A percentile compares a stretch with the other conserved stretches of the same genome.
These are phyloP conservation scores for Coelopa frigida DNA, from an alignment of 1,140 invertebrate genomes.

Conservation along the genomic window DNA sequence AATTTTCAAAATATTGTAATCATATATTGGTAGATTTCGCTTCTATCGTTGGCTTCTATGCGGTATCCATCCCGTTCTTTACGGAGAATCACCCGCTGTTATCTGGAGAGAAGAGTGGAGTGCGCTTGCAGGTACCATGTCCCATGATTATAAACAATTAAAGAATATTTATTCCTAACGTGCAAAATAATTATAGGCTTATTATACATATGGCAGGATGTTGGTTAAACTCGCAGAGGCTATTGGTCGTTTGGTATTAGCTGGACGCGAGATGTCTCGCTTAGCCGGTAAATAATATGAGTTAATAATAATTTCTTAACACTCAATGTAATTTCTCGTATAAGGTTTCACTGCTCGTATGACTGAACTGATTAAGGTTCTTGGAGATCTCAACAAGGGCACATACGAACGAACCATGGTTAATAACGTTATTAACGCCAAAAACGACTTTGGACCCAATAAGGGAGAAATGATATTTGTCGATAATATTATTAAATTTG, in stretches of 20 bases:
- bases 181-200: slow-evolving; percentile 56
- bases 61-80: slow-evolving; percentile 92
- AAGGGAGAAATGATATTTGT: slow-evolving; percentile 73
- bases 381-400: slow-evolving; percentile 80
- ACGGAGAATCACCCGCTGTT: slow-evolving; percentile 59
- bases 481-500: slow-evolving; percentile 91
- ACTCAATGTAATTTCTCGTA: neutral
- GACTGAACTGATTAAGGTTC: slow-evolving; percentile 78
- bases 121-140: slow-evolving; percentile 67
- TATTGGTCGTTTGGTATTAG: slow-evolving; percentile 87
- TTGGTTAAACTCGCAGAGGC: slow-evolving; percentile 94
- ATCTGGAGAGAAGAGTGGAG: slow-evolving; percentile 54
- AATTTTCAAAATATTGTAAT: neutral
- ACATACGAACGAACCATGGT: slow-evolving; percentile 86
- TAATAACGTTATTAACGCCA: slow-evolving; percentile 38
- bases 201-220: slow-evolving; percentile 96
- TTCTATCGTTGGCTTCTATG: slow-evolving; percentile 89
- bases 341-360: slow-evolving; percentile 76
- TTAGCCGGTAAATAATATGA: slow-evolving; percentile 60
- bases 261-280: slow-evolving; percentile 88
- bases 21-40: slow-evolving; percentile 66
- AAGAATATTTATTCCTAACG: too few species aligned
- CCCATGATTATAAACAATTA: too few species aligned
- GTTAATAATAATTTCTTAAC: neutral
- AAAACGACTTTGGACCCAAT: slow-evolving; percentile 52